Evolutionary conservation across 2,888 invertebrate species (phyloP), one percentile per base, ranked within the genome.

Genomic region (Cacoxenus indagator): DNA sequence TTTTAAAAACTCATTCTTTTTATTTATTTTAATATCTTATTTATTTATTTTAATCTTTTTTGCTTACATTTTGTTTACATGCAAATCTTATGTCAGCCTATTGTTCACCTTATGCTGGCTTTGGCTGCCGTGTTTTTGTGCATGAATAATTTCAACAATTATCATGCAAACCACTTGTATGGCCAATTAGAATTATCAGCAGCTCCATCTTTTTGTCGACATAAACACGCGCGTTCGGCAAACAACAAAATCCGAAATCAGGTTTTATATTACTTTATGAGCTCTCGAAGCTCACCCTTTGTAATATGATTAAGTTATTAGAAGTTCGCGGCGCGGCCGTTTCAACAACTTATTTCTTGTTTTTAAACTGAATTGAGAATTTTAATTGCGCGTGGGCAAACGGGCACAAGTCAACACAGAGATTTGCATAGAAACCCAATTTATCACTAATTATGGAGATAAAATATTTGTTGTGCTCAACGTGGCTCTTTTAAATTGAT

Each of bases 181-280:
- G 65, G 43, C 26, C 43, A 65, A 65, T 65, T 65, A 57, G 55
- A 57, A 45, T 65, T 65, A 65, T 65, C 57, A 37, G 65, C n/a
- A n/a, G n/a, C n/a, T 43, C 57, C 19, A 19, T 45, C 57, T 51
- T 64, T 48, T 45, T 64, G 27, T 27, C 24, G 8, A 46, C 9
- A 29, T 26, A 26, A 29, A 57, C 29, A 57, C 57, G n/a, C 57
- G 55, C 55, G 11, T 1, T 14, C 26, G 1, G n/a, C 24, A 55
- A 24, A 27, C 55, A 26, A 26, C 2, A 37, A 37, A 37, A 37
- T 6, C 31, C 9, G 31, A 51, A 51, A 19, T 22, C 51, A 51
- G 22, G 51, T 22, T 51, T 14, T 51, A 5, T 22, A 8, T 19
- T 48, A 8, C 14, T 48, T 17, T 31, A 11, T 37, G 37, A 1